Conservation (phyloP, 2,888 invertebrate genomes). For the Creontiades dilutus region DNA sequence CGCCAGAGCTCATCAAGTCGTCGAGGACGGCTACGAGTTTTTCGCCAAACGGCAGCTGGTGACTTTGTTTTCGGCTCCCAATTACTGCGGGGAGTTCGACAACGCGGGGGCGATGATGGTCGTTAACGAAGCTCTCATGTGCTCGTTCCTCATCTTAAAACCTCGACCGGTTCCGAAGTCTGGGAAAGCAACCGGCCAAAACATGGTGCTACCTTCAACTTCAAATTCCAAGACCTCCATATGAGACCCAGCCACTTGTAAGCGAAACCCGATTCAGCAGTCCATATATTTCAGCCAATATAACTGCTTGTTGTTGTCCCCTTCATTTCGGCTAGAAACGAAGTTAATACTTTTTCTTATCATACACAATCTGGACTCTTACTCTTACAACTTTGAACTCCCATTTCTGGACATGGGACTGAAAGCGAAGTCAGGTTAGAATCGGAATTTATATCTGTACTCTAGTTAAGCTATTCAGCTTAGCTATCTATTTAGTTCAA, state of each 20-base stretch:
- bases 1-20: conserved; percentile 99
- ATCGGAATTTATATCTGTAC: too few species aligned
- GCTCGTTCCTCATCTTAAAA: conserved; percentile 97
- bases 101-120: conserved; percentile 98
- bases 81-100: conserved; percentile 96
- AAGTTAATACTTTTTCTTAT: too few species aligned
- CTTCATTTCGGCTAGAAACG: too few species aligned
- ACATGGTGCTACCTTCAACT: background rate
- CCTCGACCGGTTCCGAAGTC: conserved; percentile 49
- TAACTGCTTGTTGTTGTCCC: too few species aligned
- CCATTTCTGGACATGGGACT: too few species aligned
- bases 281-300: too few species aligned
- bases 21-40: conserved; percentile 99
- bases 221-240: conserved; percentile 17
- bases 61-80: conserved; percentile 94
- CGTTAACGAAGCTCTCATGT: conserved; percentile 99
- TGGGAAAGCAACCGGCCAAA: conserved; percentile 22
- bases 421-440: too few species aligned
- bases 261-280: background rate
- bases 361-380: too few species aligned
- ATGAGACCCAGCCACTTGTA: background rate
- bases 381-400: too few species aligned
- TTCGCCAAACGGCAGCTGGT: conserved; percentile 98
- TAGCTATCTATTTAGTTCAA: too few species aligned
- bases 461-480: too few species aligned